Evolutionary conservation across 2,113 vertebrate genomes (phyloP).

Genomic region (Prunella himalayana): DNA sequence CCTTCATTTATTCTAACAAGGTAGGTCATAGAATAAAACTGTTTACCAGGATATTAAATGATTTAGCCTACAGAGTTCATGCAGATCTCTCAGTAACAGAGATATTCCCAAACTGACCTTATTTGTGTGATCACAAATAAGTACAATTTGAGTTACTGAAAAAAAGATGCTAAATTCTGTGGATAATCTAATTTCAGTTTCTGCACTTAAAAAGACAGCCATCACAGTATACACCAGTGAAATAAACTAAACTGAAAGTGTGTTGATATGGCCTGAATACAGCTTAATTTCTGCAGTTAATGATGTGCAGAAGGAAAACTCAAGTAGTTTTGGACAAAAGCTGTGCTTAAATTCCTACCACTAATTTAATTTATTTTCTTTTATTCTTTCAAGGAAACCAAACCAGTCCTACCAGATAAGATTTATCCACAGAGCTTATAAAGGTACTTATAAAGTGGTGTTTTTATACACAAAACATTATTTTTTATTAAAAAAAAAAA

Average conservation of each 20-base stretch:
- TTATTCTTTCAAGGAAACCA: not conserved
- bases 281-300: not conserved
- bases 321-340: not conserved
- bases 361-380: not conserved
- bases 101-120: not conserved
- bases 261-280: not conserved
- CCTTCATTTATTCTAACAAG: not conserved
- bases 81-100: not conserved
- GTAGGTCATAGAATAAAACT: rapidly evolving
- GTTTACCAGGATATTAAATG: not conserved
- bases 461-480: not conserved
- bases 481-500: not conserved
- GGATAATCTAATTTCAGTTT: not conserved
- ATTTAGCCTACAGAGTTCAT: not conserved
- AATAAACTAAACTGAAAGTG: not conserved
- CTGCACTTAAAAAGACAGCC: not conserved
- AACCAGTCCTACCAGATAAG: not conserved
- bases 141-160: not conserved
- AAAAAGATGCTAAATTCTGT: not conserved
- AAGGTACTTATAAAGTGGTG: not conserved
- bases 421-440: not conserved
- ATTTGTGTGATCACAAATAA: not conserved
- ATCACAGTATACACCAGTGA: not conserved
- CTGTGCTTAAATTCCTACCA: not conserved
- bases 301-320: not conserved